These are phyloP conservation scores for Seira sanloemensis DNA, from an alignment of 2,888 invertebrate genomes.

Conservation along the genomic window DNA sequence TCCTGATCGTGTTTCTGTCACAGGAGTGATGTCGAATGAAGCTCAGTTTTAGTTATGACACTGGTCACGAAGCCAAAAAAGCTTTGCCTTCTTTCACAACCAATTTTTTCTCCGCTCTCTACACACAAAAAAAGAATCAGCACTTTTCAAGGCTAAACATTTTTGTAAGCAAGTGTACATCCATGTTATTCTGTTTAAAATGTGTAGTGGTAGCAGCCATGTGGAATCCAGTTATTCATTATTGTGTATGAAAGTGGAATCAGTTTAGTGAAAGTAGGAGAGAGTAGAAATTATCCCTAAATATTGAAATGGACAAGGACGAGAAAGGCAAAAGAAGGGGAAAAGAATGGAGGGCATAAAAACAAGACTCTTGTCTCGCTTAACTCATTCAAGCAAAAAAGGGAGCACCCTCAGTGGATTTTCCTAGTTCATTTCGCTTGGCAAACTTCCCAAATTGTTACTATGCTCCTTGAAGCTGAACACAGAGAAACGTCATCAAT, in stretches of 20 bases:
- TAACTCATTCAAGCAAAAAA: conserved; percentile 64
- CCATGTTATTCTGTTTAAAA: neutral
- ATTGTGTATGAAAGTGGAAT: neutral
- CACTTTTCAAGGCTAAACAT: neutral
- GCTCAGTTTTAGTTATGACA: conserved; percentile 5
- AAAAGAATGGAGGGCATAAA: conserved; percentile 19
- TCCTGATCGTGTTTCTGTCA: conserved; percentile 9
- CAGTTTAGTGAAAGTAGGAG: conserved; percentile 7
- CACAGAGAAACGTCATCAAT: conserved; percentile 45
- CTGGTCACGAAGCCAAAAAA: neutral
- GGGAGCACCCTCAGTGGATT: conserved; percentile 61
- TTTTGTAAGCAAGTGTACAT: neutral
- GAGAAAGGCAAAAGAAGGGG: conserved; percentile 22
- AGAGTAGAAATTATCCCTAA: neutral
- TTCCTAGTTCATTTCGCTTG: conserved; percentile 64
- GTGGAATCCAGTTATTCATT: neutral
- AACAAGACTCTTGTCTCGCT: conserved; percentile 53
- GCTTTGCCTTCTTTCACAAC: neutral
- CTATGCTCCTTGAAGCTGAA: conserved; percentile 50
- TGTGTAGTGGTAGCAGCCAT: neutral
- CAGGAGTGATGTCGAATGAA: neutral
- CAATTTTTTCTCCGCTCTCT: neutral
- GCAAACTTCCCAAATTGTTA: conserved; percentile 64
- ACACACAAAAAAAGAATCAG: neutral
- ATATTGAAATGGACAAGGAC: conserved; percentile 43